Conservation (phyloP, 2,113 vertebrate genomes). For the Hemiprocne comata region DNA sequence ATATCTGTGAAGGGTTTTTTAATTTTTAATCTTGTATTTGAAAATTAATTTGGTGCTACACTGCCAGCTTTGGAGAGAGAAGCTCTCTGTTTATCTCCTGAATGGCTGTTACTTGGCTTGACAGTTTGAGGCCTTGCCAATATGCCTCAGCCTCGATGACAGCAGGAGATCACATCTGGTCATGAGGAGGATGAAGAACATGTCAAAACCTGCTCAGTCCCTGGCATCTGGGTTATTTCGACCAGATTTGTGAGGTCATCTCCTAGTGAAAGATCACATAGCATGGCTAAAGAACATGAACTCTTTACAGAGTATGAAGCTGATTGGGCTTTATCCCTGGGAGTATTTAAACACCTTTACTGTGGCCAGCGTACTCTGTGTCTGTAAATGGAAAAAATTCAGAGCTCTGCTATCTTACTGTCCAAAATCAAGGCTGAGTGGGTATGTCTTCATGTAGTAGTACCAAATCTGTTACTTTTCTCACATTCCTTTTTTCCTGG, state of each 20-base stretch:
- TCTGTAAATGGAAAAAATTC: background rate
- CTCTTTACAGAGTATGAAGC: background rate
- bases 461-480: background rate
- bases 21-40: constrained; percentile 16
- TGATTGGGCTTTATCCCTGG: background rate
- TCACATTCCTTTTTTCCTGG: background rate
- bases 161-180: background rate
- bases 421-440: background rate
- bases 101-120: background rate
- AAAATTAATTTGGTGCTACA: background rate
- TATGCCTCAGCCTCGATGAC: background rate
- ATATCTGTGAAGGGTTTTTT: background rate
- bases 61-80: background rate
- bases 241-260: background rate
- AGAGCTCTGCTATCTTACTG: background rate
- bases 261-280: background rate
- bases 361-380: background rate
- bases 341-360: background rate
- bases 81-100: constrained; percentile 14
- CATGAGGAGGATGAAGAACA: background rate
- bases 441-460: background rate
- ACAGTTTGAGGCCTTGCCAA: constrained; percentile 1
- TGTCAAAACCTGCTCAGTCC: background rate
- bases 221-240: background rate
- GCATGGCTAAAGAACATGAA: background rate